phyloP scores from a whole-genome alignment of 1,140 invertebrate genomes.

The Choristoneura fumiferana region DNA sequence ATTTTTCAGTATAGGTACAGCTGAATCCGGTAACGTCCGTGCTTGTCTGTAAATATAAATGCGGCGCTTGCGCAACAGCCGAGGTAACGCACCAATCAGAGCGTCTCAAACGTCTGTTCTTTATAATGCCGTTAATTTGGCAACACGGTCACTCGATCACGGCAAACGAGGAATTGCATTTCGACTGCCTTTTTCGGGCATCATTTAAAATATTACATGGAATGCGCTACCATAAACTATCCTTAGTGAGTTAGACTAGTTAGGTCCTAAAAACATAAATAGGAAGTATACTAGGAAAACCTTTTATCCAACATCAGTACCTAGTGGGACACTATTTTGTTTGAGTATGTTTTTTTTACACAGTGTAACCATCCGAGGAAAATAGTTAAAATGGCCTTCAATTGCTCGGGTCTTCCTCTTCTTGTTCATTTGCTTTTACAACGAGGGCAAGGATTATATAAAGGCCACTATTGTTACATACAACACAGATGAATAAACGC shows the following conservation, averaged over 20 bases:
- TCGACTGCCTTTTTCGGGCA: too few relatives aligned
- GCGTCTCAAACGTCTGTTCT: slow-evolving; percentile 43
- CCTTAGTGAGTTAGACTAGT: too few relatives aligned
- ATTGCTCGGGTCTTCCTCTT: background rate
- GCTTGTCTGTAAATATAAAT: background rate
- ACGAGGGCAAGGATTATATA: slow-evolving; percentile 1
- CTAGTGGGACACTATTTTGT: too few relatives aligned
- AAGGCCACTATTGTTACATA: slow-evolving; percentile 11
- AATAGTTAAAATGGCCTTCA: slow-evolving; percentile 7
- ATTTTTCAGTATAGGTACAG: too few relatives aligned
- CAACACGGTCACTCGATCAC: slow-evolving; percentile 6
- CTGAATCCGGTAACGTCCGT: too few relatives aligned
- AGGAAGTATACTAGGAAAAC: too few relatives aligned
- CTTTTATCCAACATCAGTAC: too few relatives aligned
- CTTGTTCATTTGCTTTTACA: slow-evolving; percentile 1
- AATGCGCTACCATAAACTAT: too few relatives aligned
- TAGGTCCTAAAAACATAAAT: too few relatives aligned
- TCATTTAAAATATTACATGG: too few relatives aligned
- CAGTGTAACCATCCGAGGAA: too few relatives aligned
- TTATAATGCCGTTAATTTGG: slow-evolving; percentile 31
- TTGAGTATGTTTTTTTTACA: too few relatives aligned
- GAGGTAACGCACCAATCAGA: slow-evolving; percentile 60
- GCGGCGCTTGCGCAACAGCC: slow-evolving; percentile 48
- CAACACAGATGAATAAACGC: background rate
- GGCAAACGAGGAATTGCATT: background rate